Base-by-base conservation (phyloP, 2,888 invertebrate genomes). In the Clunio marinus region DNA sequence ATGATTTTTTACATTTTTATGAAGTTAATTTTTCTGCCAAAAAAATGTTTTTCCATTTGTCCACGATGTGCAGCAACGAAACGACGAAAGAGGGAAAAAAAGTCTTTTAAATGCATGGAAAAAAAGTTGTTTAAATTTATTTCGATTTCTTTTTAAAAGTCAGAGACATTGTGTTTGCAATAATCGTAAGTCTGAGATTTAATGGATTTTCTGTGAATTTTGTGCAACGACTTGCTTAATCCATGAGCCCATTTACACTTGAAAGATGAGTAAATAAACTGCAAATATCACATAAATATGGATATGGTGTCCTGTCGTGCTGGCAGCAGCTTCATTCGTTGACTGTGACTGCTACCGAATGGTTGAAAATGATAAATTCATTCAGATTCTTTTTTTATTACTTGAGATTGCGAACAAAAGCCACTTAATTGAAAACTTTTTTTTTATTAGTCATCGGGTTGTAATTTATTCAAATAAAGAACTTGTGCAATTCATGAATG, bases 11-110 rank as follows among this genome's bases (percentile, higher is more conserved):
- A 22, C 66, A 66, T 66, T 66, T 66, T 66, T 66, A 28, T 24
- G 35, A 55, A 55, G 22, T 55, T 55, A 63, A 45, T 65, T 69
- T 69, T 70, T 69, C 59, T 66, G 66, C 69, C 59, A 63, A 62
- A 58, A 55, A 28, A 45, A 27, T 10, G 13, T 25, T 45, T 24
- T 4, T 60, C 37, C 37, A 37, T 35, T 60, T 60, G 37, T 60
- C 25, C n/a, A 35, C 41, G 60, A n/a, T 59, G 17, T 59, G 13
- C 4, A 20, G 10, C 17, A 27, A 28, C 15, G n/a, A 24, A 22
- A 8, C 1, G 24, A 10, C 51, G 25, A n/a, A 55, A 7, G 25
- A 22, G 32, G 10, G n/a, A 25, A 2, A 4, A 17, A 15, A 17
- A 15, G 17, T 17, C 28, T 28, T 32, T 32, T 32, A 28, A 22